Evolutionary conservation across 2,113 vertebrate species (phyloP).

Genomic region (Tachycineta bicolor): DNA sequence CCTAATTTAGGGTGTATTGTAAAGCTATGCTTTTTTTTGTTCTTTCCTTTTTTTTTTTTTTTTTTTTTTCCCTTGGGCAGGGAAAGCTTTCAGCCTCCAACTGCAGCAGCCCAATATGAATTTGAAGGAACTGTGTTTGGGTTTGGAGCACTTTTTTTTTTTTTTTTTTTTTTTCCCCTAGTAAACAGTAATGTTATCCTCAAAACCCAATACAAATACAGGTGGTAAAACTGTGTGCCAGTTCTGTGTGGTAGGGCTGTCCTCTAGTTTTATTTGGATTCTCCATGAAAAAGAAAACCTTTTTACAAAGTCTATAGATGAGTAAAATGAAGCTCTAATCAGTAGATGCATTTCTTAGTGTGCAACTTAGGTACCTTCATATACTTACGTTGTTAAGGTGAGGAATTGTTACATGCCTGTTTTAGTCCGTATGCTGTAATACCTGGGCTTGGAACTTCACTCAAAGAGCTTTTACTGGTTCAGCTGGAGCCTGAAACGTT

Average conservation of each 20-base stretch:
- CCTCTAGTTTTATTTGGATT: background rate
- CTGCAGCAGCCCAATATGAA: background rate
- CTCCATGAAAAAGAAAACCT: background rate
- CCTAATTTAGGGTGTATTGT: constrained; percentile 16
- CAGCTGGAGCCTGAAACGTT: background rate
- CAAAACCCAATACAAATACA: background rate
- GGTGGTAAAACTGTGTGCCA: background rate
- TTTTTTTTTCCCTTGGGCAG: fast-evolving
- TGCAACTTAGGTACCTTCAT: background rate
- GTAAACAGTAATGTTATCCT: background rate
- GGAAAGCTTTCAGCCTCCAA: background rate
- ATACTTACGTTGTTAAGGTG: background rate
- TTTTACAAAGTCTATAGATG: background rate
- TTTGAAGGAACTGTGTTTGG: background rate
- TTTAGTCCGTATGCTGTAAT: background rate
- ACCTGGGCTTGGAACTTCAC: background rate
- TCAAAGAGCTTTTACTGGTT: background rate
- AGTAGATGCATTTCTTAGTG: background rate
- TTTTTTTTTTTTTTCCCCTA: background rate
- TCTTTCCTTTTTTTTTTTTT: background rate
- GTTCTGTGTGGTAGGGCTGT: background rate
- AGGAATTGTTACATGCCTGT: background rate
- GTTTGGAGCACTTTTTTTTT: background rate
- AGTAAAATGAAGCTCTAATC: background rate
- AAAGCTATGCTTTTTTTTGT: background rate